phyloP scores from a whole-genome alignment of 53 echinoderm and acorn worm species.

The Antedon mediterranea region DNA sequence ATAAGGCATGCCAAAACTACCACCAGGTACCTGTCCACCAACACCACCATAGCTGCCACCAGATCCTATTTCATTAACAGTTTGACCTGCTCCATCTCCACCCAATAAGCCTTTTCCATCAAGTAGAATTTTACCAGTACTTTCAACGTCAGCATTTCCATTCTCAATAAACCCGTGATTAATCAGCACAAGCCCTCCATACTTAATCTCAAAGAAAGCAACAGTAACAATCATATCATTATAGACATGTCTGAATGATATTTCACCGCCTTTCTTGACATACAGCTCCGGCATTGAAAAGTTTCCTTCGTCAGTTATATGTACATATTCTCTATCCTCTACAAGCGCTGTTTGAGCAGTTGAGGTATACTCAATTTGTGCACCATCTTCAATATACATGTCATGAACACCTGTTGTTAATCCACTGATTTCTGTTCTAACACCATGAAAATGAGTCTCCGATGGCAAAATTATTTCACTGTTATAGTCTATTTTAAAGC shows the following conservation, averaged over 20 bases:
- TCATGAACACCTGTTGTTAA: constrained; percentile 64
- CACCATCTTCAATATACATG: constrained; percentile 52
- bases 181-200: constrained; percentile 43
- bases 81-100: constrained; percentile 35
- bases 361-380: constrained; percentile 47
- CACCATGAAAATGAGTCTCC: constrained; percentile 81
- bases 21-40: constrained; percentile 28
- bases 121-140: constrained; percentile 46
- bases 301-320: constrained; percentile 64
- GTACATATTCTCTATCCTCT: constrained; percentile 60
- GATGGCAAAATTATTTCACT: constrained; percentile 76
- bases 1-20: constrained; percentile 25
- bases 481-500: constrained; percentile 61
- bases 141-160: constrained; percentile 74
- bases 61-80: constrained; percentile 21
- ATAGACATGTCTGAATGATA: constrained; percentile 38
- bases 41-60: constrained; percentile 67
- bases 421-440: constrained; percentile 60
- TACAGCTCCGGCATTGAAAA: constrained; percentile 55
- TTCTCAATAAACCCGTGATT: constrained; percentile 73
- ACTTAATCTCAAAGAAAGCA: constrained; percentile 68
- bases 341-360: constrained; percentile 76
- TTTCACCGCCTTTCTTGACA: constrained; percentile 50
- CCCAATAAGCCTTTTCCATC: constrained; percentile 55
- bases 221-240: constrained; percentile 51